Percentiles rank a stretch among this genome's conserved stretches.
These are phyloP conservation scores for Rallus crepitans DNA, from an alignment of 2,797 vertebrate species.

Conservation along the genomic window DNA sequence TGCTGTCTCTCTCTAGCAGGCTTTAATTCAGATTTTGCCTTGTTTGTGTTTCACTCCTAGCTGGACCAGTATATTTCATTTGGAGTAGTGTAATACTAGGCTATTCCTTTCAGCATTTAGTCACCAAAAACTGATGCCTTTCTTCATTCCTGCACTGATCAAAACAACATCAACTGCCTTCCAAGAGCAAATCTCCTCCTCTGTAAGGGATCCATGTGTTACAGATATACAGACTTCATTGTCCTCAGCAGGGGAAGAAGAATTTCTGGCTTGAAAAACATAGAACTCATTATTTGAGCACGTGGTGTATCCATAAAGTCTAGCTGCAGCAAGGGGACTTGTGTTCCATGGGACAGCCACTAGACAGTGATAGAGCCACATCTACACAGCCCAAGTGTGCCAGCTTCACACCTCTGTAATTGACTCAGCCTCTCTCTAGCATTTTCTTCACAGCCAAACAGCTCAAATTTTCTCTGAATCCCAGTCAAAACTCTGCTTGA, in stretches of 20 bases:
- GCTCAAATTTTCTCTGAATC: not conserved
- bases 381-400: not conserved
- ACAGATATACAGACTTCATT: slow-evolving; percentile 3
- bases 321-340: not conserved
- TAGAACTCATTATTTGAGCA: slow-evolving; percentile 19
- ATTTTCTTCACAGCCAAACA: not conserved
- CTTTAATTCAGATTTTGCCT: slow-evolving; percentile 62
- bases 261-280: slow-evolving; percentile 35
- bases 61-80: not conserved
- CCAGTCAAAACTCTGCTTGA: not conserved
- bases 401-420: not conserved
- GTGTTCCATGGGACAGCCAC: slow-evolving; percentile 49
- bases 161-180: slow-evolving; percentile 14
- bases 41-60: slow-evolving; percentile 31
- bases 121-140: not conserved
- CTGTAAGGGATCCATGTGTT: slow-evolving; percentile 25
- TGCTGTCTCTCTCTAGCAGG: slow-evolving; percentile 37
- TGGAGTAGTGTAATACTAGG: not conserved
- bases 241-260: slow-evolving; percentile 44
- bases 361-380: slow-evolving; percentile 71
- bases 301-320: slow-evolving; percentile 31
- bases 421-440: not conserved
- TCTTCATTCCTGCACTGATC: slow-evolving; percentile 15
- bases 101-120: not conserved
- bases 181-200: slow-evolving; percentile 8